Base-by-base conservation (phyloP, 2,888 invertebrate species). In the Rapana venosa region DNA sequence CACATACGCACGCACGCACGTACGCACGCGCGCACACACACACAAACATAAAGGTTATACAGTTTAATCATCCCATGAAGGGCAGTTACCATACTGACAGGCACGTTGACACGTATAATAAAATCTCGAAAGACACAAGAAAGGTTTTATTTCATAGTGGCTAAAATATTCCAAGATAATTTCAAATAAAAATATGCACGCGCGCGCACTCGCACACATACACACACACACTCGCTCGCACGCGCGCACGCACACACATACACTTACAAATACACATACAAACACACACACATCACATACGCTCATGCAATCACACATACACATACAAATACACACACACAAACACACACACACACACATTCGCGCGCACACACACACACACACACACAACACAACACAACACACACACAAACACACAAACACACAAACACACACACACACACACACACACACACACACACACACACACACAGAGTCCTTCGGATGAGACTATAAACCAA, bases 311-410 rank as follows among this genome's bases (percentile, higher is more conserved):
- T 5, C 47, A 66, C 66, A 66, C 20, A 66, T 13, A 66, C 66
- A 66, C 66, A 66, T 13, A 66, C 66, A 66, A 4, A 66, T 13
- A 66, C 66, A 66, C 66, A 66, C 66, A 66, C 66, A 66, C 66
- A 66, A 4, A 66, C 66, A 66, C 66, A 66, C 66, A 66, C 26
- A 26, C 74, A 74, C 74, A 74, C 74, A 74, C 74, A 74, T n/a
- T n/a, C n/a, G n/a, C n/a, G n/a, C n/a, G n/a, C 74, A 74, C 74
- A 74, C 74, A 74, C 74, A 74, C 74, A 74, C 22, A n/a, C n/a
- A 74, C n/a, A 74, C 74, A 74, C 74, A 74, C 74, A 74, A 74
- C 74, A 74, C 22, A n/a, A n/a, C n/a, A n/a, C n/a, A n/a, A n/a
- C n/a, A n/a, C 74, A 74, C 74, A 74, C 74, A 74, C 74, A 74